Base-by-base conservation (phyloP, 1,140 invertebrate species). In the Colletes gigas region DNA sequence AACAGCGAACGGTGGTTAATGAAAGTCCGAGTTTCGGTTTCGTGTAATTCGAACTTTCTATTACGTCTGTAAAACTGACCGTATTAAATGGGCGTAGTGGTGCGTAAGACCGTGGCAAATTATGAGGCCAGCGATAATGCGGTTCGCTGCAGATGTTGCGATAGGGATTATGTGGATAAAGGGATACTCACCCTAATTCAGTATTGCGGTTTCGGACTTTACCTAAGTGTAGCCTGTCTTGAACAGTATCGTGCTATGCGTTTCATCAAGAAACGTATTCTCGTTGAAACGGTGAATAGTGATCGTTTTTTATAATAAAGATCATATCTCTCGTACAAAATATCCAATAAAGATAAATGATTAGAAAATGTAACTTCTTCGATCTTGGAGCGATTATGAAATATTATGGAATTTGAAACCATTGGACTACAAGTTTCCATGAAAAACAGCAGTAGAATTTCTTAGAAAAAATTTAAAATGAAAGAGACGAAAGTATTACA, bases 131-230 rank as follows among this genome's bases (percentile, higher is more conserved):
- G 1, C 21, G 59, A 50, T 73, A 63, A 63, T 73, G 12, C 44
- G 44, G 55, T 50, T 15, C 44, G 70, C 15, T 73, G 57, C 70
- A 62, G 44, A 50, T 72, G 70, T 15, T 44, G 70, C 55, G 19
- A 59, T n/a, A 50, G 19, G 57, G 44, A 73, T 50, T 73, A 62
- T 21, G 9, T 12, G 15, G 19, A 50, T 39, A 50, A 62, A 62
- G 9, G 70, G 57, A 73, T 47, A 15, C 21, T 10, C 21, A 30
- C 19, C 9, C 15, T 60, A 7, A 47, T n/a, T 66, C n/a, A 41
- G n/a, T 50, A 60, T 15, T 60, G 55, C n/a, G 19, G 41, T 72
- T 60, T n/a, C 3, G 39, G n/a, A 41, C 14, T 59, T 59, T 21
- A n/a, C n/a, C n/a, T 17, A 60, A 72, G 41, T 47, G 14, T 17